A percentile compares a stretch with the other conserved stretches of the same genome.
These are phyloP conservation scores for Axis porcinus DNA, from an alignment of 2,113 vertebrate species.

Conservation along the genomic window DNA sequence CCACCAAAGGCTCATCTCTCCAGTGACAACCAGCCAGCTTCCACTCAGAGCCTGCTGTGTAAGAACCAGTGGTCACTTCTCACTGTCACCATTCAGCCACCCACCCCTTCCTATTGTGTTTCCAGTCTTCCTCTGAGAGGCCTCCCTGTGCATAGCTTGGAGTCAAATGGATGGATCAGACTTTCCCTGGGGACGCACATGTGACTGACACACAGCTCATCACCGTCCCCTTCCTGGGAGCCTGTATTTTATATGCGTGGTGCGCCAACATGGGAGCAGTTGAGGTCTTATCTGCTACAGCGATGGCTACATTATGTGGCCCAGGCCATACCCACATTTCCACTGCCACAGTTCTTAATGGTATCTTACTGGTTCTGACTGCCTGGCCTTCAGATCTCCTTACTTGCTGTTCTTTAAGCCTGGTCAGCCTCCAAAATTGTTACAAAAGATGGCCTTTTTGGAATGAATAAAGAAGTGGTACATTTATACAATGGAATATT, in stretches of 20 bases:
- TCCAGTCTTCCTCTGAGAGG: neutral
- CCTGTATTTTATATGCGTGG: neutral
- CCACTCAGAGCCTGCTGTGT: neutral
- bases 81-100: neutral
- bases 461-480: neutral
- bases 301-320: neutral
- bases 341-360: neutral
- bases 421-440: neutral
- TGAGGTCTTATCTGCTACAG: neutral
- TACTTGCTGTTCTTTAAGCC: neutral
- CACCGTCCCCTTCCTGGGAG: neutral
- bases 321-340: neutral
- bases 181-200: neutral
- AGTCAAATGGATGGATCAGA: neutral
- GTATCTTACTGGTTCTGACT: neutral
- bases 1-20: neutral
- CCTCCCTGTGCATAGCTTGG: neutral
- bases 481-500: neutral
- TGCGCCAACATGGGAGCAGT: neutral
- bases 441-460: neutral
- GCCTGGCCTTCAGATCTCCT: neutral
- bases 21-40: neutral
- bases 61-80: neutral
- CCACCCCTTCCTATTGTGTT: neutral
- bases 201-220: neutral